Conservation (phyloP, 2,113 vertebrate species). For the Penelope pileata region DNA sequence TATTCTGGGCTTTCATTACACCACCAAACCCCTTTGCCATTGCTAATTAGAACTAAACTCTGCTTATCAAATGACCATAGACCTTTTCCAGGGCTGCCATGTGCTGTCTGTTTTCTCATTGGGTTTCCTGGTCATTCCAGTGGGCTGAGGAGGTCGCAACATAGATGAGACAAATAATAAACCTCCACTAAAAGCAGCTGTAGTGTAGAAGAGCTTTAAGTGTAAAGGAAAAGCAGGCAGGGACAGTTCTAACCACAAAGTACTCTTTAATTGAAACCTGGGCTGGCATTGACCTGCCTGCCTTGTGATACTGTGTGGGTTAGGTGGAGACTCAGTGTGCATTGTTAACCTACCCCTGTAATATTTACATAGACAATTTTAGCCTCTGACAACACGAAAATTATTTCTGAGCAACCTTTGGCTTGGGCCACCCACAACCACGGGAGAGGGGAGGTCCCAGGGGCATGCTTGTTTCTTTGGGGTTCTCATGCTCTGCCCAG, state of each 20-base stretch:
- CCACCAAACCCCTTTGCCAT: background rate
- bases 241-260: background rate
- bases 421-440: background rate
- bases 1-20: background rate
- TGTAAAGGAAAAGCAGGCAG: background rate
- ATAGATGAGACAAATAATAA: constrained; percentile 7
- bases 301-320: background rate
- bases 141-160: background rate
- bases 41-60: background rate
- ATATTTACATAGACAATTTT: background rate
- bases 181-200: background rate
- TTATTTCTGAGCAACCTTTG: background rate
- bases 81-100: background rate
- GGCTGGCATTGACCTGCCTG: constrained; percentile 4
- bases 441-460: background rate
- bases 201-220: background rate
- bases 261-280: background rate
- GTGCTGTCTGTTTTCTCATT: background rate
- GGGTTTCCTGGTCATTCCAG: background rate
- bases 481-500: background rate
- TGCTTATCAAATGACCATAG: background rate
- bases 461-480: background rate
- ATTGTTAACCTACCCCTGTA: background rate
- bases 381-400: background rate
- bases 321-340: background rate